Evolutionary conservation across 37 sponge, comb jelly and placozoan genomes (phyloP), one percentile per base, ranked within the genome.

Genomic region (Cliona cf. orientalis): DNA sequence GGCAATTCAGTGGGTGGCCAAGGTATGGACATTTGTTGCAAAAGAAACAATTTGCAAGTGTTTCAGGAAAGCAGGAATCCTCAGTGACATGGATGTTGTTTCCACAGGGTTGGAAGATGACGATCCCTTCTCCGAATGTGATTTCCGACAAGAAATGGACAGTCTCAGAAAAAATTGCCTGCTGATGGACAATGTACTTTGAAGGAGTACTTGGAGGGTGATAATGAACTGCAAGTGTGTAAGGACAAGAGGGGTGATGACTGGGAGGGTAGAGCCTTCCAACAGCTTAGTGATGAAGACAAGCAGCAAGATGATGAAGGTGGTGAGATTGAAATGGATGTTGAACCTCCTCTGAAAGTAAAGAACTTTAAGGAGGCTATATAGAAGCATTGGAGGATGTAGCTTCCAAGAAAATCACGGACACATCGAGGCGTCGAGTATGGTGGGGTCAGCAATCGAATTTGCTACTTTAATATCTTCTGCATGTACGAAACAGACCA

Each of bases 1-100:
- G 29, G 87, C 87, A 76, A 59, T 86, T 33, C 75, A 87, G 79
- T 91, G 86, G 91, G 72, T 79, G 6, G 80, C 81, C 43, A 65
- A 86, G 44, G 91, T 87, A 19, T 49, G 53, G 53, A 14, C 53
- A 49, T 49, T 49, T 9, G 53, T 49, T 9, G 14, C 53, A 19
- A 19, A 66, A 39, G 76, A 67, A 53, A 84, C 85, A 37, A 90
- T 90, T 69, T 37, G 6, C 5, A 84, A 90, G 39, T 49, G 53
- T 49, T 90, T 90, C 44, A 70, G 81, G 26, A 89, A 83, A n/a
- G 79, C 84, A 46, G 84, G 84, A 22, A 29, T 78, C 57, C 58
- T 78, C 5, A 38, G 19, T 44, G 49, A 43, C 46, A 29, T 67
- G 36, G 12, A 37, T 7, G 68, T 71, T 43, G 49, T 44, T 23